Evolutionary conservation across 2,113 vertebrate genomes (phyloP).

Genomic region (Pseudolaguvia tuberculata): DNA sequence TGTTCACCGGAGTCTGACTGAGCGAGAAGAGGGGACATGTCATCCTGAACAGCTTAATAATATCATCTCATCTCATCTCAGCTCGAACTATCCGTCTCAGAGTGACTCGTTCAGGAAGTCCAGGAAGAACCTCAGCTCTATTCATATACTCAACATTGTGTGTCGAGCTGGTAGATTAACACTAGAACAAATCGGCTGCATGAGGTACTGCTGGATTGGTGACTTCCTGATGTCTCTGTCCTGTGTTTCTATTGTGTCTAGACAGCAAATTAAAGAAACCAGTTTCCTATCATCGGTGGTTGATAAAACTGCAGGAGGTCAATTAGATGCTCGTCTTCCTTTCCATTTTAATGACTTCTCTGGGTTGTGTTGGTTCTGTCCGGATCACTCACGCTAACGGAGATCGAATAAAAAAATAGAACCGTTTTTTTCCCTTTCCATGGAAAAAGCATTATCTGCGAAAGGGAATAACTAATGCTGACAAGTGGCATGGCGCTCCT

Average conservation of each 20-base stretch:
- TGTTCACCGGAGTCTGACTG: slow-evolving; percentile 74
- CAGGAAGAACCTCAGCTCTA: slow-evolving; percentile 13
- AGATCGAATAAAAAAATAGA: not conserved
- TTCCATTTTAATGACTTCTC: slow-evolving; percentile 19
- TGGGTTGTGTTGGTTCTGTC: slow-evolving; percentile 10
- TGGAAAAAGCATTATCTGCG: slow-evolving; percentile 70
- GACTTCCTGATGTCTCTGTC: slow-evolving; percentile 24
- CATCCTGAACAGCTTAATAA: slow-evolving; percentile 47
- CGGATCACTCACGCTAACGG: not conserved
- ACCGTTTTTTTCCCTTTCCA: slow-evolving; percentile 54
- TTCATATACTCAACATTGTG: slow-evolving; percentile 36
- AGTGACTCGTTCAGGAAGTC: slow-evolving; percentile 55
- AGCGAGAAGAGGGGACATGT: slow-evolving; percentile 65
- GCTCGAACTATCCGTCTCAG: slow-evolving; percentile 50
- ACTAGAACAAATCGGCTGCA: slow-evolving; percentile 36
- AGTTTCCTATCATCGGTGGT: slow-evolving; percentile 30
- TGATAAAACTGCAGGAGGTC: slow-evolving; percentile 45
- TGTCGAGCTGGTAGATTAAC: slow-evolving; percentile 31
- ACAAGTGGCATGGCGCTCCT: slow-evolving; percentile 62
- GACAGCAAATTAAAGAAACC: slow-evolving; percentile 26
- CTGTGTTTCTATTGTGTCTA: slow-evolving; percentile 18
- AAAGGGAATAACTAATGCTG: slow-evolving; percentile 60
- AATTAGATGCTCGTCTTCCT: slow-evolving; percentile 31
- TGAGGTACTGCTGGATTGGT: slow-evolving; percentile 25
- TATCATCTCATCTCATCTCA: slow-evolving; percentile 8